Evolutionary conservation across 2,113 vertebrate species (phyloP).

Genomic region (Rhabdomys dilectus): DNA sequence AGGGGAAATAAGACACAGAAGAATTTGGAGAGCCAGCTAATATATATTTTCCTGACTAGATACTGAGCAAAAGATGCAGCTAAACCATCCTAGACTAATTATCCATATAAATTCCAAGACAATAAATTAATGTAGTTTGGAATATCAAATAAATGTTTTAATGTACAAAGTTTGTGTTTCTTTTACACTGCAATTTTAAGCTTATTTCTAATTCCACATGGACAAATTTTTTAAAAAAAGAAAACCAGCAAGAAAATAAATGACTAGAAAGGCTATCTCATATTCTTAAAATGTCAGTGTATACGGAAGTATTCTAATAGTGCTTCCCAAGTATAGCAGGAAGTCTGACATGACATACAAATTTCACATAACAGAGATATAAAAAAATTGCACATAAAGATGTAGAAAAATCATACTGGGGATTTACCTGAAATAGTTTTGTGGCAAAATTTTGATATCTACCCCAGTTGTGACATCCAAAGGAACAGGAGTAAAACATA

Average conservation of each 20-base stretch:
- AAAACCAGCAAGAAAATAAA: not conserved
- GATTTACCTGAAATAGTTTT: conserved; percentile 79
- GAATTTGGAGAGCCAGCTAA: not conserved
- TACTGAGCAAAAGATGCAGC: not conserved
- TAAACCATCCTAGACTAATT: not conserved
- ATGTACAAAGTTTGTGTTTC: not conserved
- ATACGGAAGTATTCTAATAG: conserved; percentile 6
- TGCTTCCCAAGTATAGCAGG: not conserved
- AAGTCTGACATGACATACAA: not conserved
- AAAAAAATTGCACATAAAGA: conserved; percentile 49
- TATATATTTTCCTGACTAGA: not conserved
- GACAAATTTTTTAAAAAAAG: not conserved
- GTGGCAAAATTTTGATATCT: conserved; percentile 70
- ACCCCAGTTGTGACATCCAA: conserved; percentile 60
- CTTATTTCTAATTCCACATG: not conserved
- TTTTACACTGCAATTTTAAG: not conserved
- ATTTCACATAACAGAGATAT: not conserved
- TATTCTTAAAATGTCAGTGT: conserved; percentile 37
- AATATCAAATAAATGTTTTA: conserved; percentile 14
- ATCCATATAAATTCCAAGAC: conserved; percentile 14
- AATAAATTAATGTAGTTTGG: conserved; percentile 2
- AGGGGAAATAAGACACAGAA: not conserved
- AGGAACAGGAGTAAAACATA: conserved; percentile 77
- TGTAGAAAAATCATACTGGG: conserved; percentile 22
- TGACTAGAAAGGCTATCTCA: not conserved